phyloP scores from a whole-genome alignment of 2,113 vertebrate genomes.

The Thalassarche chlororhynchos region DNA sequence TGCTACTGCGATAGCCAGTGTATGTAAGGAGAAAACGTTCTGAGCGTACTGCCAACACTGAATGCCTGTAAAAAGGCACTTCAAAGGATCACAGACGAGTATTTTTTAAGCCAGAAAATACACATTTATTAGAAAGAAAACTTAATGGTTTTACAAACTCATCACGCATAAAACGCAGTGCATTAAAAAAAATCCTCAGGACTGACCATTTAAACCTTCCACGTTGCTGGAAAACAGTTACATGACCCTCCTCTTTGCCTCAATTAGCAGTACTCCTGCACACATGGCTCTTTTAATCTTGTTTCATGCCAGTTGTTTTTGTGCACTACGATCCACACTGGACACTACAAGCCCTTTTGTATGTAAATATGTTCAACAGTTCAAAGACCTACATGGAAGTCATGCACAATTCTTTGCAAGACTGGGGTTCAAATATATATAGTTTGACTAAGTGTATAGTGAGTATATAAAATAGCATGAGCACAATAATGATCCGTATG shows the following conservation, averaged over 20 bases:
- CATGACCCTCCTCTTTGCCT: background rate
- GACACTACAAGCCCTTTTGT: background rate
- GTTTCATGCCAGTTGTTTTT: background rate
- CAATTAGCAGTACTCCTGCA: background rate
- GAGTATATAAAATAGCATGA: background rate
- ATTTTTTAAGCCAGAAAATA: background rate
- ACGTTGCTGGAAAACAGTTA: background rate
- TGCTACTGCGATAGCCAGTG: rapidly evolving
- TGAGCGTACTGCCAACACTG: background rate
- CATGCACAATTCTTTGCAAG: rapidly evolving
- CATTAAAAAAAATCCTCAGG: background rate
- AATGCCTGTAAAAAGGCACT: background rate
- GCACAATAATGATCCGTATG: rapidly evolving
- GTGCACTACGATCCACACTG: rapidly evolving
- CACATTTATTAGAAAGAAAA: slow-evolving; percentile 9
- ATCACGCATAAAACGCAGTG: rapidly evolving
- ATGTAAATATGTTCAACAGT: rapidly evolving
- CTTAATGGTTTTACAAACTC: background rate
- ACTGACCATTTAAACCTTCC: background rate
- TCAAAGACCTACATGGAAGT: background rate
- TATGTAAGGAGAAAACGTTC: background rate
- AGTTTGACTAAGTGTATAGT: background rate
- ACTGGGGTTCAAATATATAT: rapidly evolving
- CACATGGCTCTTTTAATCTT: background rate
- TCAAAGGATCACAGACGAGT: slow-evolving; percentile 18